A percentile compares a stretch with the other conserved stretches of the same genome.
phyloP scores from a whole-genome alignment of 1,140 invertebrate species.

The Augochlora pura region DNA sequence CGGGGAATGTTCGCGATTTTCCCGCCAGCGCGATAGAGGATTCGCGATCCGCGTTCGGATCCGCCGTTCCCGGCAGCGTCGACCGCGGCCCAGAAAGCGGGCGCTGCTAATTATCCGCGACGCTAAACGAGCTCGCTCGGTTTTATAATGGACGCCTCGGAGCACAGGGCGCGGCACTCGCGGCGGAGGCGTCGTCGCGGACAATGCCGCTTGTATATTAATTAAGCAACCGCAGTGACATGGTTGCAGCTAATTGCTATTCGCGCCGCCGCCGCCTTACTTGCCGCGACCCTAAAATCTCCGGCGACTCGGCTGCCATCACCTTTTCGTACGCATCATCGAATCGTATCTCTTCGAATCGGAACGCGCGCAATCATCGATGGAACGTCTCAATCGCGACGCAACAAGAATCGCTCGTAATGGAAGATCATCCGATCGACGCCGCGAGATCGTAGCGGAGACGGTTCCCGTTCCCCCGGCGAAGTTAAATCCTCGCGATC shows the following conservation, averaged over 20 bases:
- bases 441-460: neutral
- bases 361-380: no score
- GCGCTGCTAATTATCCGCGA: slow-evolving; percentile 7
- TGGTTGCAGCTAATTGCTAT: slow-evolving; percentile 25
- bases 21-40: no score
- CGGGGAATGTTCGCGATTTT: no score
- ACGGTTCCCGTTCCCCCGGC: neutral
- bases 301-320: neutral
- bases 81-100: neutral
- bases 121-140: slow-evolving; percentile 3
- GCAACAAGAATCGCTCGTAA: neutral
- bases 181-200: neutral
- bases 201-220: slow-evolving; percentile 19
- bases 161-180: neutral
- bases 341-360: no score
- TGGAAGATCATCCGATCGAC: neutral
- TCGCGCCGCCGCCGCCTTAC: neutral
- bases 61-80: neutral
- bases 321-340: no score
- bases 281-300: neutral
- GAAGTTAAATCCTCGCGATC: neutral
- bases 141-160: neutral
- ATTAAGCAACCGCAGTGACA: slow-evolving; percentile 19
- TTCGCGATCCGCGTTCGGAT: no score
- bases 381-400: neutral